phyloP scores from a whole-genome alignment of 2,888 invertebrate genomes.

The Lochmaea crataegi region DNA sequence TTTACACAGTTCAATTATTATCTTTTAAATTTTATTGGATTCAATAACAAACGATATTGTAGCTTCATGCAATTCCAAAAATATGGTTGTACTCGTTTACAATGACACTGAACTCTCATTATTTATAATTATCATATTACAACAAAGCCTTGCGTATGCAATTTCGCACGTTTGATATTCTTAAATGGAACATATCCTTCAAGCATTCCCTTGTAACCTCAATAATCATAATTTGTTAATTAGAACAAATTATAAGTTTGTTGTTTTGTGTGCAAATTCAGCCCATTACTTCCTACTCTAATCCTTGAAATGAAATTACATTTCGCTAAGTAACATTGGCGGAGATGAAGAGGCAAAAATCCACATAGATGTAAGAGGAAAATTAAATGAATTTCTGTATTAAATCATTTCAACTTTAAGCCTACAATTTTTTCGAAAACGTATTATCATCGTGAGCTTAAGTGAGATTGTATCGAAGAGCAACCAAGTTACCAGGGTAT shows the following conservation, averaged over 20 bases:
- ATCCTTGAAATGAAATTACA: constrained; percentile 17
- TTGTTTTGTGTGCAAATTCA: constrained; percentile 20
- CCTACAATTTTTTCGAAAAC: no score
- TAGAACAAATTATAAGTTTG: constrained; percentile 20
- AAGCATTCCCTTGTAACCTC: constrained; percentile 13
- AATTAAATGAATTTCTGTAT: no score
- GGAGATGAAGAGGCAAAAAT: not conserved
- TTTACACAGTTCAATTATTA: no score
- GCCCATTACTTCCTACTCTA: constrained; percentile 13
- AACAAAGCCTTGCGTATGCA: not conserved
- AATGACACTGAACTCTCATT: not conserved
- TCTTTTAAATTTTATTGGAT: no score
- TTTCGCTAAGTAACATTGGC: not conserved
- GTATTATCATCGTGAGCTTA: no score
- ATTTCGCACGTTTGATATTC: not conserved
- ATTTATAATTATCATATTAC: not conserved
- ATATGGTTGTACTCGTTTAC: not conserved
- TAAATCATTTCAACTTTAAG: no score
- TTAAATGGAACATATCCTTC: constrained; percentile 17
- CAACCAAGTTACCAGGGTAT: no score
- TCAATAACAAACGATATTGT: no score
- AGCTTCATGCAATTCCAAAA: not conserved
- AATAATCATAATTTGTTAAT: constrained; percentile 20
- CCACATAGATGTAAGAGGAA: no score
- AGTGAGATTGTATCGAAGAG: no score